These are phyloP conservation scores for Leptopilina myrica DNA, from an alignment of 2,888 invertebrate species.

Conservation along the genomic window DNA sequence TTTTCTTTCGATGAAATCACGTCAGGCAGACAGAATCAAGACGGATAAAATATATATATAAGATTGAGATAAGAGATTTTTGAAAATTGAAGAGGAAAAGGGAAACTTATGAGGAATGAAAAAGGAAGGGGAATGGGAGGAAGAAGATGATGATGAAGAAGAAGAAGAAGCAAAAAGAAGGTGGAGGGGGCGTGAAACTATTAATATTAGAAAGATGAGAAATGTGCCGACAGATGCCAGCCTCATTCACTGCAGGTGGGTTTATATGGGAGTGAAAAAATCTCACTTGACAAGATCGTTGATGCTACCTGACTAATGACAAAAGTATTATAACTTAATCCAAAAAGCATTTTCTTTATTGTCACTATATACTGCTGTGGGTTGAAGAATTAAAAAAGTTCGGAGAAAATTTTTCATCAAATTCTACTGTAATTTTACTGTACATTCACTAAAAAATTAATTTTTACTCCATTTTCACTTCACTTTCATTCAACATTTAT, in stretches of 20 bases:
- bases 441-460: too few species aligned
- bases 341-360: not conserved
- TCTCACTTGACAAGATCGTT: conserved; percentile 11
- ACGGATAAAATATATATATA: conserved; percentile 19
- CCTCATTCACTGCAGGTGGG: not conserved
- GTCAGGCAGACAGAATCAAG: not conserved
- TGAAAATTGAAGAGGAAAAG: not conserved
- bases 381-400: too few species aligned
- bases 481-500: too few species aligned
- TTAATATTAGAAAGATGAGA: conserved; percentile 34
- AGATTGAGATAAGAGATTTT: not conserved
- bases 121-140: not conserved
- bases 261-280: conserved; percentile 13
- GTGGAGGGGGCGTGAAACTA: conserved; percentile 10
- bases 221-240: conserved; percentile 28
- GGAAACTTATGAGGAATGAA: conserved; percentile 9
- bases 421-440: too few species aligned
- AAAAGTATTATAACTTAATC: conserved; percentile 13
- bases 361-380: too few species aligned
- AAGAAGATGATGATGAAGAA: not conserved
- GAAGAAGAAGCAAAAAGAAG: not conserved
- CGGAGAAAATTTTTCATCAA: too few species aligned
- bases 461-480: too few species aligned
- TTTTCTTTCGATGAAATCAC: conserved; percentile 5
- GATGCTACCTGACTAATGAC: conserved; percentile 23